Conservation (phyloP, 2,888 invertebrate genomes). For the Leistus spinibarbis region DNA sequence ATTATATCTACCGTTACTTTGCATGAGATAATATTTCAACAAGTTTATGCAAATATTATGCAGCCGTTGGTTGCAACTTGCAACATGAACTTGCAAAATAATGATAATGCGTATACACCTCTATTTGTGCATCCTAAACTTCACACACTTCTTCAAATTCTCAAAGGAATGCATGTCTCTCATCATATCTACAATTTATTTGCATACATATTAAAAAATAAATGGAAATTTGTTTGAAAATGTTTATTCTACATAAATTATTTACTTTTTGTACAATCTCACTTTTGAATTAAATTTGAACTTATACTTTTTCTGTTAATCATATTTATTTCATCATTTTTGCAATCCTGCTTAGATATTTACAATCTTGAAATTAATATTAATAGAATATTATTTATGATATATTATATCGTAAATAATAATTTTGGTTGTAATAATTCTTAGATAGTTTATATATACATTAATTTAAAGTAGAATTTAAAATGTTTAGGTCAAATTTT, state of each 20-base stretch:
- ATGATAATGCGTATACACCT: not conserved
- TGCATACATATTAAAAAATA: not conserved
- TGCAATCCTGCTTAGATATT: too few species aligned
- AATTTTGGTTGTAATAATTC: not conserved
- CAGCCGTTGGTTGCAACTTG: not conserved
- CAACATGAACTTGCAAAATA: slow-evolving; percentile 3
- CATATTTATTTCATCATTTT: too few species aligned
- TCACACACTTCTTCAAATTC: not conserved
- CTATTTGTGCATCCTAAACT: not conserved
- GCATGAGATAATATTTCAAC: not conserved
- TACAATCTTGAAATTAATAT: too few species aligned
- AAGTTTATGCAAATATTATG: slow-evolving; percentile 6
- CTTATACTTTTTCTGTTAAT: too few species aligned
- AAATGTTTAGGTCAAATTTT: not conserved
- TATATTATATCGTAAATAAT: too few species aligned
- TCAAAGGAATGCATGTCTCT: not conserved
- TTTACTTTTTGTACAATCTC: too few species aligned
- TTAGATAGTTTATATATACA: not conserved
- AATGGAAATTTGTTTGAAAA: too few species aligned
- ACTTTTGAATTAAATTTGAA: too few species aligned
- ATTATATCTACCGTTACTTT: not conserved
- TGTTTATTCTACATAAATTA: too few species aligned
- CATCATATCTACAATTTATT: too few species aligned
- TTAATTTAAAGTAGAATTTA: not conserved
- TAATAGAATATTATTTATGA: too few species aligned